Evolutionary conservation across 2,797 vertebrate species (phyloP).

Genomic region (Gallinago solitaria): DNA sequence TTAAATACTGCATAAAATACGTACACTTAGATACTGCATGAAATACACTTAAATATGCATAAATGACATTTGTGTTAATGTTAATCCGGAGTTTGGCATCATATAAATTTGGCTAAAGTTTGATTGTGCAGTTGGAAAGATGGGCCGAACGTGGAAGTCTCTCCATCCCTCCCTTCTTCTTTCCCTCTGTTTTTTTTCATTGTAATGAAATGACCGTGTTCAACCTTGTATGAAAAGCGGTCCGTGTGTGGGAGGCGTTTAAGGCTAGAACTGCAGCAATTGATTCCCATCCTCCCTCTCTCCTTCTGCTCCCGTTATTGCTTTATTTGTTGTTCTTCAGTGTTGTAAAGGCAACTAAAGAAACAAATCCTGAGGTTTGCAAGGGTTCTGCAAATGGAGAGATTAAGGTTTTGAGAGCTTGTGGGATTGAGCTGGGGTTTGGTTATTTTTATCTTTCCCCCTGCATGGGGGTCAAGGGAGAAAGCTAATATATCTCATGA

Average conservation of each 20-base stretch:
- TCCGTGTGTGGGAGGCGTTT: not conserved
- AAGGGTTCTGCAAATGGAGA: not conserved
- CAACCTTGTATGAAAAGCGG: accelerated
- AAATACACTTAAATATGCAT: not conserved
- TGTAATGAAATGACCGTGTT: not conserved
- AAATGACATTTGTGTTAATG: not conserved
- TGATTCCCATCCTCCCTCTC: not conserved
- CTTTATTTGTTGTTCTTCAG: not conserved
- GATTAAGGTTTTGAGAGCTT: not conserved
- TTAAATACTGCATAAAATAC: not conserved
- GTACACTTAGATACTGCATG: not conserved
- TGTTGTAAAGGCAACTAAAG: not conserved
- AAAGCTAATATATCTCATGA: not conserved
- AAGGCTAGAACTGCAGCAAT: not conserved
- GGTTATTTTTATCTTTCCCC: not conserved
- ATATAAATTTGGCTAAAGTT: not conserved
- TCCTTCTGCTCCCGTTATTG: not conserved
- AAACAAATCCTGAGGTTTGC: not conserved
- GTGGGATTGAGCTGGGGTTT: not conserved
- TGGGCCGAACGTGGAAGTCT: accelerated
- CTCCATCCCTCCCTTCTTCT: not conserved
- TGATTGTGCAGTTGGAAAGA: not conserved
- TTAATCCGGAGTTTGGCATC: accelerated
- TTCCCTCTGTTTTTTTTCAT: not conserved
- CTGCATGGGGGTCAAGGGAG: accelerated